Conservation (phyloP, 2,888 invertebrate species). For the Anagyrus pseudococci region DNA sequence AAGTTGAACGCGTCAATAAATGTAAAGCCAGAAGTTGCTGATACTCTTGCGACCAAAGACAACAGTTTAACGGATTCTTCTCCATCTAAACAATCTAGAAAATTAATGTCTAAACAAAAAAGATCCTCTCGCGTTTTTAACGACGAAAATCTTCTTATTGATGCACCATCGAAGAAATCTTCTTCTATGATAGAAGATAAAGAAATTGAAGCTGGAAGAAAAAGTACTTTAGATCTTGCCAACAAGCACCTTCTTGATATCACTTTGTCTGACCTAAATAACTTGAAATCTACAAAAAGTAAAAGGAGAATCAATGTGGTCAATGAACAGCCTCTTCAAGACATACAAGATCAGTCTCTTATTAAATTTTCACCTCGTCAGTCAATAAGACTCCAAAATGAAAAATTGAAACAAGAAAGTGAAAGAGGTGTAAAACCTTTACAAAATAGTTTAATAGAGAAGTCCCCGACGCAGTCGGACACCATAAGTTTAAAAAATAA, state of each 20-base stretch:
- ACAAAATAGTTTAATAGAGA: background rate
- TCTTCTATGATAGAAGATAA: background rate
- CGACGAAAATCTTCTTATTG: background rate
- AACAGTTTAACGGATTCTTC: background rate
- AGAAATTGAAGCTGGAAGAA: background rate
- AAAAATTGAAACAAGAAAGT: background rate
- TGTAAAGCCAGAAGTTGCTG: too few relatives aligned
- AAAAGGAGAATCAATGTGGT: background rate
- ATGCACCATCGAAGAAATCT: background rate
- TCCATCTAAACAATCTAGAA: background rate
- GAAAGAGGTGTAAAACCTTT: too few relatives aligned
- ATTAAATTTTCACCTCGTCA: conserved; percentile 27
- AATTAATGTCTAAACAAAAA: background rate
- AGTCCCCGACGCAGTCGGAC: too few relatives aligned
- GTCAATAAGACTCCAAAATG: background rate
- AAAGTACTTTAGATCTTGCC: background rate
- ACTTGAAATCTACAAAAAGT: background rate
- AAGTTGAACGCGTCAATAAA: too few relatives aligned
- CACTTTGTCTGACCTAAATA: conserved; percentile 1
- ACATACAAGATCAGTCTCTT: conserved; percentile 16
- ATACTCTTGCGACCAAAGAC: too few relatives aligned
- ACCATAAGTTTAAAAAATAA: too few relatives aligned
- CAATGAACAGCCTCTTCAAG: background rate
- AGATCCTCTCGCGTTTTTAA: background rate
- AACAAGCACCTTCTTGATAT: conserved; percentile 7